Percentiles rank a stretch among this genome's conserved stretches.
These are phyloP conservation scores for Andrena haemorrhoa DNA, from an alignment of 2,888 invertebrate genomes.

Conservation along the genomic window DNA sequence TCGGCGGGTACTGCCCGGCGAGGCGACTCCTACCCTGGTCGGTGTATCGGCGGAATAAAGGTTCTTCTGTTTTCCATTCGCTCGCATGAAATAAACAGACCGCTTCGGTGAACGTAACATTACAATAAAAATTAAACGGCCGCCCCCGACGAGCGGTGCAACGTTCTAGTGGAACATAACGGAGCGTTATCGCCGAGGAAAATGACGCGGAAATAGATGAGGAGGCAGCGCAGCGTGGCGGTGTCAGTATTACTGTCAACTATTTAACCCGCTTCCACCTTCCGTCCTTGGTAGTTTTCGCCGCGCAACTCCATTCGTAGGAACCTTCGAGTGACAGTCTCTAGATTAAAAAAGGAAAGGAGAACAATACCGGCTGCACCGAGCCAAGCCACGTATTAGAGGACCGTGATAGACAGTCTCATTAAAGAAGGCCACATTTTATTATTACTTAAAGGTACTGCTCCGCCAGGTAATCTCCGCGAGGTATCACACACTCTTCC, in stretches of 20 bases:
- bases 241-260: neutral
- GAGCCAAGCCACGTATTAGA: too few species aligned
- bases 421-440: too few species aligned
- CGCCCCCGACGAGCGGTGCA: neutral
- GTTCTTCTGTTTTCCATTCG: neutral
- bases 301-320: neutral
- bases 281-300: neutral
- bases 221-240: neutral
- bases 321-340: neutral
- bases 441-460: too few species aligned
- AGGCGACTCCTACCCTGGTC: slow-evolving; percentile 3
- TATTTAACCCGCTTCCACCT: neutral
- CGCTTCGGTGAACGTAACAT: neutral
- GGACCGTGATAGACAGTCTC: too few species aligned
- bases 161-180: neutral
- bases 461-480: too few species aligned
- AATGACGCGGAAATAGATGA: slow-evolving; percentile 1
- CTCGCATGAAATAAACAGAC: neutral
- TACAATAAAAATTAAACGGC: neutral
- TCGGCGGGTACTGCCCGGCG: neutral
- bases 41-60: slow-evolving; percentile 6
- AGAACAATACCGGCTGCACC: too few species aligned
- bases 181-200: neutral
- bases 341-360: too few species aligned
- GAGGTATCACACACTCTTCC: too few species aligned